These are phyloP conservation scores for Pantherophis vulpinus DNA, from an alignment of 2,797 vertebrate genomes.

Conservation along the genomic window DNA sequence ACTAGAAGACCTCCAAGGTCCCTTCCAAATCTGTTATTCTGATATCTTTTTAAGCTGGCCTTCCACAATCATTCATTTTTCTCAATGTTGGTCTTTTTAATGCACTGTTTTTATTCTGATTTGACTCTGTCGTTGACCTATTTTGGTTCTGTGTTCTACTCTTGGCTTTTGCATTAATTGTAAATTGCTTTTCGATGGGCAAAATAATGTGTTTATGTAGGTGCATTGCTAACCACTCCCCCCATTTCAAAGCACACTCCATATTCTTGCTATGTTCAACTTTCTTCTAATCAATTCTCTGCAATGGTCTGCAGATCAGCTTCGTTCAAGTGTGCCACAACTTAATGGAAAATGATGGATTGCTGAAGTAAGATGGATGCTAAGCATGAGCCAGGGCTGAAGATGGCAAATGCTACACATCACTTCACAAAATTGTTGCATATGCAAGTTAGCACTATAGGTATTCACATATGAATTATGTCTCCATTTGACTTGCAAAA, in stretches of 20 bases:
- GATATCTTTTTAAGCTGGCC: neutral
- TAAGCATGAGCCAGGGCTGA: neutral
- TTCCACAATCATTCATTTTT: neutral
- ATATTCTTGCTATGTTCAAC: neutral
- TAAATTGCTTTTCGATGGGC: neutral
- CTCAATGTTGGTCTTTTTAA: neutral
- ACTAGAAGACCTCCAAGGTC: neutral
- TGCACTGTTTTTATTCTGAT: neutral
- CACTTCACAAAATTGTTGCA: neutral
- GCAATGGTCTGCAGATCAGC: neutral
- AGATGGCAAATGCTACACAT: neutral
- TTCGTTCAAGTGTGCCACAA: neutral
- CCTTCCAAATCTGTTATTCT: neutral
- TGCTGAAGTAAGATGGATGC: neutral
- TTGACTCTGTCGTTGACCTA: neutral
- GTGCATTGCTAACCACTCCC: neutral
- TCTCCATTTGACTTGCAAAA: neutral
- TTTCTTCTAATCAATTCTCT: neutral
- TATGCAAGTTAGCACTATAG: neutral
- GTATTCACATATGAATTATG: neutral
- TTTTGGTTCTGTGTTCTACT: neutral
- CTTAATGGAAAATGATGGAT: neutral
- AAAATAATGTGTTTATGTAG: neutral
- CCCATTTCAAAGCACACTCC: neutral
- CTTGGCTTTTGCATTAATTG: neutral